Conservation (phyloP, 2,113 vertebrate genomes). For the Genyomyrus donnyi region DNA sequence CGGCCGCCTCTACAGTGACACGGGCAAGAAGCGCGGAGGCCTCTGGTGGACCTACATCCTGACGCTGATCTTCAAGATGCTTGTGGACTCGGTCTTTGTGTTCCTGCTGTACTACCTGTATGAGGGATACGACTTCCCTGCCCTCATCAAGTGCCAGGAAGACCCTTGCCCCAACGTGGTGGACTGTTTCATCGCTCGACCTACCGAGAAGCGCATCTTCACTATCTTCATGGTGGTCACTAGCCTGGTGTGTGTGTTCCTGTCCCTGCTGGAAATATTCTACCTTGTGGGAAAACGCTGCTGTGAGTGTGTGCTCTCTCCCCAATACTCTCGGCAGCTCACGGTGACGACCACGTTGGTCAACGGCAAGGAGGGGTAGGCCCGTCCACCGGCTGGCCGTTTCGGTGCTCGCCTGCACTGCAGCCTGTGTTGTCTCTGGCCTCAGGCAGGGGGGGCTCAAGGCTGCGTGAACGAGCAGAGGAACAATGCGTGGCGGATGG, state of each 20-base stretch:
- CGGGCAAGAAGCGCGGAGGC: slow-evolving; percentile 82
- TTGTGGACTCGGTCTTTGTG: slow-evolving; percentile 72
- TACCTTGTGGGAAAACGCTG: slow-evolving; percentile 82
- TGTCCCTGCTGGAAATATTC: slow-evolving; percentile 71
- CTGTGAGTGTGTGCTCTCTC: slow-evolving; percentile 31
- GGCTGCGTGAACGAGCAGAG: not conserved
- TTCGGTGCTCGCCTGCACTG: slow-evolving; percentile 47
- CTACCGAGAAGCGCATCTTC: slow-evolving; percentile 91
- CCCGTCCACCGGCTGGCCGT: not conserved
- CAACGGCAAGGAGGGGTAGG: slow-evolving; percentile 34
- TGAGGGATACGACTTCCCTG: slow-evolving; percentile 74
- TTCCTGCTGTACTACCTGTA: slow-evolving; percentile 77
- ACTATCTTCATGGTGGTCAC: slow-evolving; percentile 89
- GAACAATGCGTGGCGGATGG: not conserved
- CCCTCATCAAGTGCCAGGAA: slow-evolving; percentile 71
- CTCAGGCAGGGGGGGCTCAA: not conserved
- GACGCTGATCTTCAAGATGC: slow-evolving; percentile 78
- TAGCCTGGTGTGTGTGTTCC: slow-evolving; percentile 69
- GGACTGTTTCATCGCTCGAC: slow-evolving; percentile 88
- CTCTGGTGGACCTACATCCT: slow-evolving; percentile 94
- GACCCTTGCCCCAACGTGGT: slow-evolving; percentile 80
- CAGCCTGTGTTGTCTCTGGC: slow-evolving; percentile 18
- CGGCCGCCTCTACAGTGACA: slow-evolving; percentile 57
- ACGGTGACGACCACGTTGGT: slow-evolving; percentile 33
- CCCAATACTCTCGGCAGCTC: slow-evolving; percentile 21